These are phyloP conservation scores for Hephaestus fuliginosus DNA, from an alignment of 2,797 vertebrate genomes.

Conservation along the genomic window DNA sequence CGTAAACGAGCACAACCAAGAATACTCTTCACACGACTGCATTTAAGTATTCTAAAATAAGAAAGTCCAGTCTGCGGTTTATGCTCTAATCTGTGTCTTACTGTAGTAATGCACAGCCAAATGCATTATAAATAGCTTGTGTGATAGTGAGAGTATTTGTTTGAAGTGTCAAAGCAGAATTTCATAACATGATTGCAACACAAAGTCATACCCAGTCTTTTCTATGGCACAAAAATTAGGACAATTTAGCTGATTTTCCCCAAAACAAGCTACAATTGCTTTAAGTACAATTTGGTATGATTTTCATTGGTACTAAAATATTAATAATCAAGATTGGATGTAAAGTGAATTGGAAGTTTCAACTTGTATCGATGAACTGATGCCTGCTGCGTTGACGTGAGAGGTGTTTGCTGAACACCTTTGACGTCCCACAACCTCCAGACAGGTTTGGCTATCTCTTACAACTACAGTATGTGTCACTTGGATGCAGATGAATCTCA, in stretches of 20 bases:
- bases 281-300: neutral
- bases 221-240: neutral
- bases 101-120: neutral
- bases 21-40: neutral
- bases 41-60: neutral
- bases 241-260: neutral
- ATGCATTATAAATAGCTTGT: neutral
- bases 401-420: constrained; percentile 5
- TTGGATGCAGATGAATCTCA: neutral
- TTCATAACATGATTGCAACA: constrained; percentile 4
- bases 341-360: neutral
- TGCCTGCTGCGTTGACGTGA: neutral
- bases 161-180: neutral
- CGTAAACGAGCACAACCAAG: constrained; percentile 1
- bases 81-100: neutral
- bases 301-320: neutral
- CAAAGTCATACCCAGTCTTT: neutral
- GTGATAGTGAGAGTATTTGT: neutral
- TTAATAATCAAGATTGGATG: neutral
- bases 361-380: neutral
- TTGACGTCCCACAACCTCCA: constrained; percentile 18
- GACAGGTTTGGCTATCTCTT: neutral
- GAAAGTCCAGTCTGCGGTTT: neutral
- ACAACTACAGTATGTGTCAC: constrained; percentile 10
- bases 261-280: neutral